Base-by-base conservation (phyloP, 2,888 invertebrate species). In the Sesia apiformis region DNA sequence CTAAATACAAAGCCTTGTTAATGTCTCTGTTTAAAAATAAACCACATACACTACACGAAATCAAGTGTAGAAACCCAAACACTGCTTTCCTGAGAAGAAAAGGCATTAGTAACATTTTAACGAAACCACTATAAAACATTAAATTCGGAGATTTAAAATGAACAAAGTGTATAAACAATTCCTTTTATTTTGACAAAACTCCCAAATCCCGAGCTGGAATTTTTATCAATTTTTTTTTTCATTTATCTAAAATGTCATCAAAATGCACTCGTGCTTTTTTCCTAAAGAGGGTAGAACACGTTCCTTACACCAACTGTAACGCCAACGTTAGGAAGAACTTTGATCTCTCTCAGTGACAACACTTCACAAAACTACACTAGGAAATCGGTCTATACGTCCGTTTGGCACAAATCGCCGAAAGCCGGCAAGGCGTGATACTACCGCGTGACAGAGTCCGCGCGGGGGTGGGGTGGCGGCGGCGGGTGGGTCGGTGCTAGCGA, bases 401-500 rank as follows among this genome's bases (percentile, higher is more conserved):
- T 89, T 89, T 89, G 89, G 89, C 89, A 89, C 89, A 89, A 69
- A 66, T 88, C 86, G 78, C 87, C 89, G 89, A 89, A 87, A 70
- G 71, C 76, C 87, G 88, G 88, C 87, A 87, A 70, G 72, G 87
- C 88, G 78, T 81, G 83, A 84, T 88, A 89, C 89, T 89, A 89
- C 88, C 89, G 86, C 41, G 88, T 87, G 58, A 89, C 79, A 53
- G 89, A 86, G 61, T 89, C 89, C 3, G 83, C 70, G 41, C 89
- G 76, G 5, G 84, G 81, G 59, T 86, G 82, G 3, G 84, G 84
- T 5, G 84, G 84, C 0, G 85, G 85, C 3, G 87, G 87, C 0
- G 84, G 80, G 46, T 84, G 84, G 53, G 77, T 62, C 0, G 85
- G 80, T 38, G 79, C 78, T 6, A 76, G 67, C 4, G 81, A 76